Evolutionary conservation across 2,113 vertebrate genomes (phyloP).

Genomic region (Oreochromis spilurus): DNA sequence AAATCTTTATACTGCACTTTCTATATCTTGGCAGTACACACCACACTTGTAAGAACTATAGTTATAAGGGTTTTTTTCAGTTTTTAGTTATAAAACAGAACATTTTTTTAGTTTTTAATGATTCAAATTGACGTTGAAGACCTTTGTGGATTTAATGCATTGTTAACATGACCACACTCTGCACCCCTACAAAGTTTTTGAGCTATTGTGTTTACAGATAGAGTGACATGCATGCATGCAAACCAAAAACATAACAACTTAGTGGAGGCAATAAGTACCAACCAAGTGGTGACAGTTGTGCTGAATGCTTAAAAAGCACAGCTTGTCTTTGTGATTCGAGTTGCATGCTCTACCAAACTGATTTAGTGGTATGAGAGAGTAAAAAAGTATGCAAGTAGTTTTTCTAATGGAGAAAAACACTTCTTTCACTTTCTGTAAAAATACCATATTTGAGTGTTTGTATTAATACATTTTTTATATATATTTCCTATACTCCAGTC

Average conservation of each 20-base stretch:
- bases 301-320: accelerated
- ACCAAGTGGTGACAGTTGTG: not conserved
- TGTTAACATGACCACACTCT: not conserved
- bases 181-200: accelerated
- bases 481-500: not conserved
- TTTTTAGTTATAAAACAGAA: not conserved
- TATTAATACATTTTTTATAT: accelerated
- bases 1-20: not conserved
- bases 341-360: not conserved
- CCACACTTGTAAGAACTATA: not conserved
- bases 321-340: not conserved
- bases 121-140: not conserved
- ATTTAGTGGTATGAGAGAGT: not conserved
- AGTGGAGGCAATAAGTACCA: not conserved
- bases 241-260: not conserved
- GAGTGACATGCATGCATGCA: not conserved
- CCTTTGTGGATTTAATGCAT: not conserved
- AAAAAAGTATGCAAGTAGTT: accelerated
- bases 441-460: not conserved
- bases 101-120: no score
- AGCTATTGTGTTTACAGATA: not conserved
- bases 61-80: accelerated
- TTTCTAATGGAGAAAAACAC: not conserved
- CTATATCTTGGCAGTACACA: accelerated
- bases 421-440: not conserved